Conservation (phyloP, 2,113 vertebrate species). For the Strigops habroptila region DNA sequence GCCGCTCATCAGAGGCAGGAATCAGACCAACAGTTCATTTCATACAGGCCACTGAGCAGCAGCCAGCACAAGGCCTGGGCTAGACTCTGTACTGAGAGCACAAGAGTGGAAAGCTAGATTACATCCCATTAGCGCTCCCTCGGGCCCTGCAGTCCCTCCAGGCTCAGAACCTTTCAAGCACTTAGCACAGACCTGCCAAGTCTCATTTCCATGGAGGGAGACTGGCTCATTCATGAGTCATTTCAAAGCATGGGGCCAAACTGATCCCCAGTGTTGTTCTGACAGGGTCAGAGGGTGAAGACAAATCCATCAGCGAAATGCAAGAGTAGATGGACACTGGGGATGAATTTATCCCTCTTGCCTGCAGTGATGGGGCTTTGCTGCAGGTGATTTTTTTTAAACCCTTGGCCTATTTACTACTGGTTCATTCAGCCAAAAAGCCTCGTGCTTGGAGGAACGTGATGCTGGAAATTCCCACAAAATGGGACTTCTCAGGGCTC, state of each 20-base stretch:
- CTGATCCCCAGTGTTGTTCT: slow-evolving; percentile 26
- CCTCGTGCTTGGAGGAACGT: neutral
- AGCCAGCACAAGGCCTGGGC: neutral
- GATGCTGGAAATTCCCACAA: slow-evolving; percentile 15
- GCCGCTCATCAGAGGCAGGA: neutral
- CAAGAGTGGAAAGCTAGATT: neutral
- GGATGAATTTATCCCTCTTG: neutral
- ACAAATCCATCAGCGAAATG: neutral
- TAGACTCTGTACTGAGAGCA: neutral
- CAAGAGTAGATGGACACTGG: neutral
- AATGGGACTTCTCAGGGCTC: neutral
- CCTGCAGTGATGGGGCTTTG: neutral
- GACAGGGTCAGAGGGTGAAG: slow-evolving; percentile 32
- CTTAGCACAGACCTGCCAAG: slow-evolving; percentile 40
- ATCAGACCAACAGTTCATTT: slow-evolving; percentile 22
- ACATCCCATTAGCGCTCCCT: slow-evolving; percentile 24
- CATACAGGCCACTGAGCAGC: slow-evolving; percentile 48
- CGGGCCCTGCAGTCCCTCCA: neutral
- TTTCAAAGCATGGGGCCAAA: slow-evolving; percentile 22
- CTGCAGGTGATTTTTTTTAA: slow-evolving; percentile 16
- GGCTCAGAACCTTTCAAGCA: slow-evolving; percentile 20
- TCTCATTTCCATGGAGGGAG: slow-evolving; percentile 8
- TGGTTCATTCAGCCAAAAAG: neutral
- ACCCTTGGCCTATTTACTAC: neutral
- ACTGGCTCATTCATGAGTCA: slow-evolving; percentile 33